Evolutionary conservation across 2,888 invertebrate genomes (phyloP).

Genomic region (Eristalis pertinax): DNA sequence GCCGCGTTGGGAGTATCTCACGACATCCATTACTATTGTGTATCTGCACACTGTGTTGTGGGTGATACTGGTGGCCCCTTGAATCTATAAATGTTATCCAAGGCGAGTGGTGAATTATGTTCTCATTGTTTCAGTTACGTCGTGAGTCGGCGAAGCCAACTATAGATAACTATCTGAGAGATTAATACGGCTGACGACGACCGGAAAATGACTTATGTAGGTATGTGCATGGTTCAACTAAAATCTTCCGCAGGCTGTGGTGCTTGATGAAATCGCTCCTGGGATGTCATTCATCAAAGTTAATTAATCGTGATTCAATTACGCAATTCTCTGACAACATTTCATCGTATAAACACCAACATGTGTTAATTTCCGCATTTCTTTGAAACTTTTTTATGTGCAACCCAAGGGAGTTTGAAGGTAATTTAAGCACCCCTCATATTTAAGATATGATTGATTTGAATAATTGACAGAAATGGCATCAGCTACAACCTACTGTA

Average conservation of each 20-base stretch:
- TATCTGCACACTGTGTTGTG: conserved; percentile 3
- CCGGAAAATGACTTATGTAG: not conserved
- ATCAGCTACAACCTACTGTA: too few species aligned
- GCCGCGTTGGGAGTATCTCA: conserved; percentile 59
- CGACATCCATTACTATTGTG: conserved; percentile 64
- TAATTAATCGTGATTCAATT: conserved; percentile 58
- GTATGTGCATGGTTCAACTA: not conserved
- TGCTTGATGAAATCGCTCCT: not conserved
- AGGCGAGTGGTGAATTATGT: conserved; percentile 60
- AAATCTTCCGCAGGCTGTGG: not conserved
- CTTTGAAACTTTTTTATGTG: too few species aligned
- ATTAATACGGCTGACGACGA: conserved; percentile 5
- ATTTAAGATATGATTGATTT: not conserved
- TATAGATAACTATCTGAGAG: conserved; percentile 40
- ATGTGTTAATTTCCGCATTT: not conserved
- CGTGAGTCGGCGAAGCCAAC: conserved; percentile 17
- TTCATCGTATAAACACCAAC: conserved; percentile 2
- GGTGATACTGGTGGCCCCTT: conserved; percentile 18
- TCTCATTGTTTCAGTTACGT: conserved; percentile 55
- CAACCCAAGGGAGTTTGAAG: not conserved
- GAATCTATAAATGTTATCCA: conserved; percentile 18
- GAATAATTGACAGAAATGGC: not conserved
- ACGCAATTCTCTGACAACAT: not conserved
- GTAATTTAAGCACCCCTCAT: not conserved
- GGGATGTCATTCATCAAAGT: conserved; percentile 30